Base-by-base conservation (phyloP, 2,888 invertebrate genomes). In the Caenorhabditis sp. region DNA sequence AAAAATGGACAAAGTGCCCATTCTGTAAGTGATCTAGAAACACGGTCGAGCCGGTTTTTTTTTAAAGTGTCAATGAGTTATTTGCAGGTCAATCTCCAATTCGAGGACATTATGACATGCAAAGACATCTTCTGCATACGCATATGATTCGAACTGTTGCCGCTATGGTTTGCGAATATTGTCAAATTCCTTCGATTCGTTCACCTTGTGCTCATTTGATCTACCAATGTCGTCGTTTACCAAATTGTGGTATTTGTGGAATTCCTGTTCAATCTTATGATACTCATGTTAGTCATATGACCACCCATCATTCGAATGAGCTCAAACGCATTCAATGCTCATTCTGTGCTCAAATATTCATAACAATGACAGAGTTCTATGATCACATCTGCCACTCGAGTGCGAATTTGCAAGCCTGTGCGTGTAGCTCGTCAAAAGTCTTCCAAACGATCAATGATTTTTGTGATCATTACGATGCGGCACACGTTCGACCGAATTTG, bases 401-500 rank as follows among this genome's bases (percentile, higher is more conserved):
- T 27, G 26, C 17, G 1, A 25, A 20, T 20, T 52, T 23, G 21
- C 52, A 52, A 52, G 8, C 21, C 4, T 56, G 56, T 56, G 27
- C 56, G 12, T 56, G 56, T n/a, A 56, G 27, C n/a, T n/a, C 52
- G 2, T 56, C 27, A 7, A 25, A 56, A 27, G 17, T 56, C 25
- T 67, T 67, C 53, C 12, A n/a, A 1, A 14, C 63, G 3, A 26
- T 61, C 27, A 23, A 4, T n/a, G 49, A 20, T 7, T 72, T 54
- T 23, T 64, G 61, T 20, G 72, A 67, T 64, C 72, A 72, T 52
- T 67, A 25, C 31, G 67, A 67, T 36, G 31, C 61, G 43, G 8
- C 53, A 3, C 72, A 67, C n/a, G 21, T 63, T 4, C 17, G 0
- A 3, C 10, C 10, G 7, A 57, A 58, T 25, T 7, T 17, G 20